These are phyloP conservation scores for Crotalus horridus DNA, from an alignment of 2,113 vertebrate species.

Conservation along the genomic window DNA sequence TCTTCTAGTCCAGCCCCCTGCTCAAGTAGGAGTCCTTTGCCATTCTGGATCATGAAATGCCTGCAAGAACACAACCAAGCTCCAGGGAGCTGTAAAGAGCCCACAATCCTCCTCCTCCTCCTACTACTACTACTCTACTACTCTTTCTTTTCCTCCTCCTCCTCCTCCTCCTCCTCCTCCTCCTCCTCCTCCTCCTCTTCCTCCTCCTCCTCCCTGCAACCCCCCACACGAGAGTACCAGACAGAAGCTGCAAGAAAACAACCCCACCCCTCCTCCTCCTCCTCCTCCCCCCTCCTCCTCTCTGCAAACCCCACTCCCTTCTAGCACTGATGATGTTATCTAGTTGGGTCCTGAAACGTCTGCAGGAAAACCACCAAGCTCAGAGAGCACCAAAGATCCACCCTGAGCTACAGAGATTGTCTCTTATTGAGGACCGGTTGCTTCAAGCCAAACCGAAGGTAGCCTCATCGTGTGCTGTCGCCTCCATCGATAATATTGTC, in stretches of 20 bases:
- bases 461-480: conserved; percentile 34
- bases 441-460: not conserved
- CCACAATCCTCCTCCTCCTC: not conserved
- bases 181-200: not conserved
- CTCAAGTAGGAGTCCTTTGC: not conserved
- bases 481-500: conserved; percentile 42
- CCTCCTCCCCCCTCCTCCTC: not conserved
- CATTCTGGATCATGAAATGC: not conserved
- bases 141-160: not conserved
- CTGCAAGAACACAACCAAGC: not conserved
- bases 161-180: not conserved
- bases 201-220: too few species aligned
- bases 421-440: not conserved
- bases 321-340: not conserved
- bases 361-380: too few species aligned
- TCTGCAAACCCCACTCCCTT: too few species aligned
- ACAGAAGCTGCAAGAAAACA: too few species aligned
- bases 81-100: too few species aligned
- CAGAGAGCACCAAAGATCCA: too few species aligned
- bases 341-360: not conserved
- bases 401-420: too few species aligned
- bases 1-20: not conserved
- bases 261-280: not conserved
- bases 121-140: too few species aligned
- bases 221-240: too few species aligned